phyloP scores from a whole-genome alignment of 1,140 invertebrate genomes.

The Hycleus phaleratus region DNA sequence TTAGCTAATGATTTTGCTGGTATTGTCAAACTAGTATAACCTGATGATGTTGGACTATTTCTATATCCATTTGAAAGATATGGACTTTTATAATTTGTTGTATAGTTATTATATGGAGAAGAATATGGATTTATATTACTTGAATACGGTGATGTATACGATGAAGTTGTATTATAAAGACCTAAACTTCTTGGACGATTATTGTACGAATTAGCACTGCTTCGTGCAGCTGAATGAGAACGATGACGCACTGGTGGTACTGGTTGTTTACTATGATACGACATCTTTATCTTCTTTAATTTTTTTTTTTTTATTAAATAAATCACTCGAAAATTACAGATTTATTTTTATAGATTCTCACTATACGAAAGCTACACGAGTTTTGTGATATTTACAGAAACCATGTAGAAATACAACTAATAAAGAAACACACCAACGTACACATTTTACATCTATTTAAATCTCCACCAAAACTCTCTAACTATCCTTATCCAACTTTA shows the following conservation, averaged over 20 bases:
- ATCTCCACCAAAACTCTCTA: too few relatives aligned
- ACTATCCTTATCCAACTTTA: too few relatives aligned
- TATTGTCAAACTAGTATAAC: conserved; percentile 37
- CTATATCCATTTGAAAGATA: conserved; percentile 36
- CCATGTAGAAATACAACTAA: too few relatives aligned
- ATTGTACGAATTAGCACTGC: conserved; percentile 27
- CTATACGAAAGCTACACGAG: too few relatives aligned
- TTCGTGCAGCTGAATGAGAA: conserved; percentile 27
- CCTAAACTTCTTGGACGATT: conserved; percentile 45
- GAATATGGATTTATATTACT: conserved; percentile 15
- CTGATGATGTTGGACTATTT: conserved; percentile 12
- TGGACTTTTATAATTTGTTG: conserved; percentile 34
- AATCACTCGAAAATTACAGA: too few relatives aligned
- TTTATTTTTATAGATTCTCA: too few relatives aligned
- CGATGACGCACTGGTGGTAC: conserved; percentile 22
- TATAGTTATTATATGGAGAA: conserved; percentile 36
- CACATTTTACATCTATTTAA: too few relatives aligned
- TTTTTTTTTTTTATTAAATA: too few relatives aligned
- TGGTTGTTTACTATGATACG: conserved; percentile 29
- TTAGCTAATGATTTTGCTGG: conserved; percentile 33
- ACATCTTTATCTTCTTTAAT: conserved; percentile 16
- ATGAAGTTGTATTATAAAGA: conserved; percentile 15
- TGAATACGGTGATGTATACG: neutral
- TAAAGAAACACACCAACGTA: too few relatives aligned
- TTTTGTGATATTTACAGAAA: too few relatives aligned